These are phyloP conservation scores for Drosophila acutilabella DNA, from an alignment of 2,888 invertebrate species.

Conservation along the genomic window DNA sequence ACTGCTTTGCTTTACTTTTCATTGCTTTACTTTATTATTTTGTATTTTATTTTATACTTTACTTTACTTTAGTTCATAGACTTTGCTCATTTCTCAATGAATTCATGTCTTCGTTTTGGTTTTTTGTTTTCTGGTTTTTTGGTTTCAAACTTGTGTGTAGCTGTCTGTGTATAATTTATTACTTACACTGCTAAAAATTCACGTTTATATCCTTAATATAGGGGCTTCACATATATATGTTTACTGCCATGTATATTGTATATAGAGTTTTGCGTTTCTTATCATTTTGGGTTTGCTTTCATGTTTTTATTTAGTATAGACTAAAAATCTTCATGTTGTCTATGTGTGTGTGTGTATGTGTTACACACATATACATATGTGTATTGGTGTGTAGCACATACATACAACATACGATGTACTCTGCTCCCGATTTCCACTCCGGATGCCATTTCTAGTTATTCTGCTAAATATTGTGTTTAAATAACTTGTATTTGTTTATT, in stretches of 20 bases:
- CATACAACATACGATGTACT: slow-evolving; percentile 14
- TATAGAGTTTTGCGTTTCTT: slow-evolving; percentile 32
- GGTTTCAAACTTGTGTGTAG: slow-evolving; percentile 44
- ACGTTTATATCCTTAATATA: slow-evolving; percentile 79
- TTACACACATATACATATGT: slow-evolving; percentile 32
- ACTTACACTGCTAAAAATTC: slow-evolving; percentile 78
- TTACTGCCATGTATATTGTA: slow-evolving; percentile 54
- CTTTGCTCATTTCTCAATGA: slow-evolving; percentile 1
- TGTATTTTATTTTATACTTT: background rate
- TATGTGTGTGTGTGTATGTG: slow-evolving; percentile 27
- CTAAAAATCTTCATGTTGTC: slow-evolving; percentile 47
- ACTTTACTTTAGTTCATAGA: slow-evolving; percentile 27
- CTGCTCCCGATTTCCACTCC: slow-evolving; percentile 10
- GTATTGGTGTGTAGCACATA: slow-evolving; percentile 33
- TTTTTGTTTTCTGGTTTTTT: slow-evolving; percentile 7
- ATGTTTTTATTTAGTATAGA: slow-evolving; percentile 33
- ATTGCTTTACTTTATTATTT: background rate
- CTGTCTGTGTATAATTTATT: slow-evolving; percentile 67
- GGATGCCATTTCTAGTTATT: slow-evolving; percentile 34
- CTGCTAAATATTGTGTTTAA: slow-evolving; percentile 46
- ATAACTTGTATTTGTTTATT: slow-evolving; percentile 45
- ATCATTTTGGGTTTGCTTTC: slow-evolving; percentile 14
- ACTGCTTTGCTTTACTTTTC: slow-evolving; percentile 2
- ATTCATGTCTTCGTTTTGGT: slow-evolving; percentile 5
- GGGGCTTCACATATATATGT: slow-evolving; percentile 63